These are phyloP conservation scores for Morus bassanus DNA, from an alignment of 2,797 vertebrate species.

Conservation along the genomic window DNA sequence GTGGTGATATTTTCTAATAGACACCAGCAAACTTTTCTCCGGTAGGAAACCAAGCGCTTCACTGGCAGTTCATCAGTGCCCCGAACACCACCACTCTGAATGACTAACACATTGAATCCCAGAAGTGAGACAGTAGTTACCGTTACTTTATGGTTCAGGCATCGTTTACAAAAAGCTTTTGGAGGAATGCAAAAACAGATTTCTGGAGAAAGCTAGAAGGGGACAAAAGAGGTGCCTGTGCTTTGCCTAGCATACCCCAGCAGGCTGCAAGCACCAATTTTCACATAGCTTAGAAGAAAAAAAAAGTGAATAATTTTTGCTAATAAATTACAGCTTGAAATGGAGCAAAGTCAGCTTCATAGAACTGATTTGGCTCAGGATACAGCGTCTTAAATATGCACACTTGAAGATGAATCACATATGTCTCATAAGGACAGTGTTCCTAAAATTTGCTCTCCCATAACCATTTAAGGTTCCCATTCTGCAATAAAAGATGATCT, in stretches of 20 bases:
- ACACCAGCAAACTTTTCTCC: not conserved
- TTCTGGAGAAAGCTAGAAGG: not conserved
- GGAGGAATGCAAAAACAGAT: constrained; percentile 30
- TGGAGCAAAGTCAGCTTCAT: not conserved
- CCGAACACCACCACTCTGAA: not conserved
- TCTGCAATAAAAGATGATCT: constrained; percentile 8
- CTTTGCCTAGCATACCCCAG: not conserved
- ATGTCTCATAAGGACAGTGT: not conserved
- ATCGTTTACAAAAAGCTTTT: constrained; percentile 34
- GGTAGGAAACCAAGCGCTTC: not conserved
- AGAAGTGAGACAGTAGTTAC: not conserved
- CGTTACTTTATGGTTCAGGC: not conserved
- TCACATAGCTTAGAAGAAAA: not conserved
- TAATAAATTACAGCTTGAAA: not conserved
- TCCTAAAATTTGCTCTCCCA: not conserved
- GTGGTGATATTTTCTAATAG: not conserved
- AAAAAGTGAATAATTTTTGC: not conserved
- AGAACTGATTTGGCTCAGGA: not conserved
- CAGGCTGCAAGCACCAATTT: not conserved
- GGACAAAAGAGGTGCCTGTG: not conserved
- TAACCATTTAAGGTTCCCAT: not conserved
- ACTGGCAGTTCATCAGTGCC: not conserved
- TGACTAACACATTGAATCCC: not conserved
- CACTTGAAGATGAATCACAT: not conserved
- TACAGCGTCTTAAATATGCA: not conserved